Base-by-base conservation (phyloP, 30 jellyfish, hydroid and myxozoan species). In the Nemopilema nomurai region DNA sequence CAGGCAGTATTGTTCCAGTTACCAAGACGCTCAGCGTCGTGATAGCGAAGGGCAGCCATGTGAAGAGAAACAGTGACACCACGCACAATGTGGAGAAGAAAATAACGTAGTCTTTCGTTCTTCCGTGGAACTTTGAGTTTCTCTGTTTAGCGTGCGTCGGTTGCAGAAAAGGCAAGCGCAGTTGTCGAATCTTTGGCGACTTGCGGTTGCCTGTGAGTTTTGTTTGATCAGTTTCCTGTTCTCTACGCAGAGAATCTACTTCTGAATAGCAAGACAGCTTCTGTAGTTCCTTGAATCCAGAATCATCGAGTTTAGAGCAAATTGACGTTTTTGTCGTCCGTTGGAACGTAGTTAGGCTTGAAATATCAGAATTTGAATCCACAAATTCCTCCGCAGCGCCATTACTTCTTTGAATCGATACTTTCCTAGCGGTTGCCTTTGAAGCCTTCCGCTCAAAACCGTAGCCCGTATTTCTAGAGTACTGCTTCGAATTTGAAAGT, bases 81-180 rank as follows among this genome's bases (percentile, higher is more conserved):
- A 82, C 90, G 50, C 90, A 67, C 49, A 82, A 49, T 23, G 90
- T 82, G 20, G 90, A 82, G 77, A 82, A 82, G 68, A 68, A 82
- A 20, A 69, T 65, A 28, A 57, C 81, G 29, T 32, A 82, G 64
- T 82, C 90, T 1, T 51, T 82, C 4, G 74, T 51, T 63, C 66
- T 57, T 4, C 68, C 68, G 25, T n/a, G 52, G 29, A 18, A 25
- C 9, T 64, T 33, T 0, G 28, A 33, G 27, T 33, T 32, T 24
- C 19, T 1, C 33, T 18, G 24, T 18, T 6, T 73, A 18, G 33
- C 28, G 19, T 49, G 31, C 20, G 49, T 49, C 0, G 57, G 57
- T 41, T 41, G 57, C 13, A 41, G 13, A 41, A 41, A 13, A 3
- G 57, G 57, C 9, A 41, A 41, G 9, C 57, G n/a, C n/a, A n/a